Percentiles rank a stretch among this genome's conserved stretches.
Evolutionary conservation across 2,113 vertebrate genomes (phyloP).

Genomic region (Dromaius novaehollandiae): DNA sequence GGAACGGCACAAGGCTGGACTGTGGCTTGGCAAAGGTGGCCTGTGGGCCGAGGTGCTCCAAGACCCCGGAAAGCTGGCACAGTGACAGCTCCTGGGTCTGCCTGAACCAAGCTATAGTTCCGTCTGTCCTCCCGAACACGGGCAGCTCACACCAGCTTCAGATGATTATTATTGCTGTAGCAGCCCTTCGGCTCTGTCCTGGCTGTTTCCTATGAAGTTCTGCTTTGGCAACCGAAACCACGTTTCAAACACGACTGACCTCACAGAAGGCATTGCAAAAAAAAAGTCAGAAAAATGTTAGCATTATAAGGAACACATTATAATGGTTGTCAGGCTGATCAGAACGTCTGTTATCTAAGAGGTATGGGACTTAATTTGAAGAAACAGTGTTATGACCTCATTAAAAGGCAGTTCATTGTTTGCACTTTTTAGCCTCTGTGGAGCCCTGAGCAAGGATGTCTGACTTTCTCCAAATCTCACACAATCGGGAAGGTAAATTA

Average conservation of each 20-base stretch:
- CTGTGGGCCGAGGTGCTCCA: not conserved
- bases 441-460: not conserved
- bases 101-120: fast-evolving
- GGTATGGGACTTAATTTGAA: not conserved
- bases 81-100: not conserved
- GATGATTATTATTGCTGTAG: not conserved
- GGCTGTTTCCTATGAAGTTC: not conserved
- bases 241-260: not conserved
- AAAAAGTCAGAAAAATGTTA: not conserved
- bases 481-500: not conserved
- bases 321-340: not conserved
- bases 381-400: not conserved
- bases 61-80: not conserved
- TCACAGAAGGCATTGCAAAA: not conserved
- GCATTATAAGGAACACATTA: not conserved
- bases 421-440: not conserved
- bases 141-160: not conserved
- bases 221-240: not conserved
- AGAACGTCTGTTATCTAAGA: not conserved
- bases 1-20: not conserved
- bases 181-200: not conserved
- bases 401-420: not conserved
- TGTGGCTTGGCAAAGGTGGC: not conserved
- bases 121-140: not conserved
- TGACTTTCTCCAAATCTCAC: not conserved